Base-by-base conservation (phyloP, 2,888 invertebrate species). In the Nineta flava region DNA sequence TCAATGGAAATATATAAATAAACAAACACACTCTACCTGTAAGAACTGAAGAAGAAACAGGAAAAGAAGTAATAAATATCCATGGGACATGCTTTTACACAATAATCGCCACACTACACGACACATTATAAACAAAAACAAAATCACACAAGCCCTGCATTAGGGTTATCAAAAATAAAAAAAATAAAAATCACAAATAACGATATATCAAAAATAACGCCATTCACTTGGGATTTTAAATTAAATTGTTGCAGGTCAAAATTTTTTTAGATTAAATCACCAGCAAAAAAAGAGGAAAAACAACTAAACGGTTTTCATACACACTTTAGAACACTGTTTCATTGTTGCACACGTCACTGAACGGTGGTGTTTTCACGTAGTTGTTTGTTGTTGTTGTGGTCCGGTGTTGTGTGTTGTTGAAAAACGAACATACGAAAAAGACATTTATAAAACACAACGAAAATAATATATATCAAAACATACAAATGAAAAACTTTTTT, bases 11-110 rank as follows among this genome's bases (percentile, higher is more conserved):
- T 32, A 32, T 10, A 32, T 10, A 32, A 32, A 10, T 10, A 32
- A 32, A 32, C 10, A 32, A 32, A 32, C 10, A 32, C 10, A 32
- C 51, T 54, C 62, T 65, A 70, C 70, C 68, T 70, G 69, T 53
- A 70, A 64, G 56, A 68, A 61, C 55, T 64, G 66, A 54, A 69
- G 62, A 55, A 69, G 64, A 56, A 69, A 60, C 53, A 69, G 61
- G 59, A 68, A 68, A 57, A 66, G 66, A 62, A 68, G 68, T 61
- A 69, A 62, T 60, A 69, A 69, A 64, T 69, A 69, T 69, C 69
- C 70, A 65, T 69, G 68, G 63, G 68, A 67, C 67, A 69, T 68
- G 65, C 67, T 69, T 65, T 67, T 68, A 66, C 67, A 66, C 64
- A 69, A 64, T 61, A 69, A 65, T 58, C 69, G 66, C 69, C 70